A percentile compares a stretch with the other conserved stretches of the same genome.
Conservation (phyloP, 2,113 vertebrate genomes). For the Myotis brandtii region DNA sequence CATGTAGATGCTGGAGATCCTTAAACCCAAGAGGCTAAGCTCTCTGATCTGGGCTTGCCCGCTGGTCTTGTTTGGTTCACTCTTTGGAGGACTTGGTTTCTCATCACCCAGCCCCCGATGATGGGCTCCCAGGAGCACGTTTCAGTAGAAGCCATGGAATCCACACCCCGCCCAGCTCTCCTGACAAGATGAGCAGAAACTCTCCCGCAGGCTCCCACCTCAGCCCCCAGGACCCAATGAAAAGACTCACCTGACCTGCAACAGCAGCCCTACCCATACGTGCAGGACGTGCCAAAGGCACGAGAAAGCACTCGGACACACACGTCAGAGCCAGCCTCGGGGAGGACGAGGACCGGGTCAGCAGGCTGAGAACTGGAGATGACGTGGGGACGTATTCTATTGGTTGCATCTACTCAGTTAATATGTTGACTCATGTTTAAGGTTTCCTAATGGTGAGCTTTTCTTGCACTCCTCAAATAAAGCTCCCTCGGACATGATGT, state of each 20-base stretch:
- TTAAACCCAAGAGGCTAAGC: not conserved
- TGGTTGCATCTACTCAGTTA: not conserved
- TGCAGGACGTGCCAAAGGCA: not conserved
- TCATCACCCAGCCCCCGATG: not conserved
- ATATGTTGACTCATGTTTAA: not conserved
- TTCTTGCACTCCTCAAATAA: not conserved
- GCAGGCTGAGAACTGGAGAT: not conserved
- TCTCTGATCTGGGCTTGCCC: not conserved
- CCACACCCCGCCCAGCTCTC: not conserved
- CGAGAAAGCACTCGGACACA: too few species aligned
- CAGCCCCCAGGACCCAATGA: not conserved
- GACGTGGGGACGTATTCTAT: not conserved
- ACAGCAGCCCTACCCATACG: not conserved
- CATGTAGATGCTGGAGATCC: not conserved
- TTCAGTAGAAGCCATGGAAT: not conserved
- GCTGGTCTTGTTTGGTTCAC: not conserved
- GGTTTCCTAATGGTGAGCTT: not conserved
- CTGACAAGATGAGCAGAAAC: not conserved
- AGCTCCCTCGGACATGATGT: not conserved
- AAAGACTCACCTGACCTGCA: not conserved
- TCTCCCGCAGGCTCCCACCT: not conserved
- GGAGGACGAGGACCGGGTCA: not conserved
- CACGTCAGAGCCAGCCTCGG: not conserved
- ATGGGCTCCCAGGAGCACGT: not conserved
- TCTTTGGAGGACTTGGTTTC: not conserved